phyloP scores from a whole-genome alignment of 2,888 invertebrate species.

The Altica lythri region DNA sequence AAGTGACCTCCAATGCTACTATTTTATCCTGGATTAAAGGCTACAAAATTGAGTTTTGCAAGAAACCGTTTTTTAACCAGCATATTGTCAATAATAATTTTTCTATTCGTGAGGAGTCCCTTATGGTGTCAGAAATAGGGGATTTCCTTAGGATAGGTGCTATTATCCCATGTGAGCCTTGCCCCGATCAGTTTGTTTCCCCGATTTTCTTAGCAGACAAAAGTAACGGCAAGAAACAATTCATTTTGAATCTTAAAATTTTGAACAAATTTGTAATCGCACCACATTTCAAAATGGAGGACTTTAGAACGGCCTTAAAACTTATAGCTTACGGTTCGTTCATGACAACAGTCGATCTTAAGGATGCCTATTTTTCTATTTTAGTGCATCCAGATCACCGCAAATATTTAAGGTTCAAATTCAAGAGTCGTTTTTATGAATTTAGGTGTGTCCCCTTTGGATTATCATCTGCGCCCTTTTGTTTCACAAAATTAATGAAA shows the following conservation, averaged over 20 bases:
- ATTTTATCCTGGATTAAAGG: neutral
- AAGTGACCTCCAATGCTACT: neutral
- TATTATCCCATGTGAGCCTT: neutral
- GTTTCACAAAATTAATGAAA: slow-evolving; percentile 40
- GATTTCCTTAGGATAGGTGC: neutral
- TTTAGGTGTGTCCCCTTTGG: slow-evolving; percentile 17
- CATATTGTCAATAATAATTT: too few relatives aligned
- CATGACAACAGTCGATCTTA: slow-evolving; percentile 12
- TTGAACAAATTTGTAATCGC: slow-evolving; percentile 6
- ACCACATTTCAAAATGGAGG: slow-evolving; percentile 15
- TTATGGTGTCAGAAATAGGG: neutral
- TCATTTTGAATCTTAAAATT: slow-evolving; percentile 12
- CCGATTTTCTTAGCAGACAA: neutral
- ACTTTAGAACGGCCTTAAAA: slow-evolving; percentile 8
- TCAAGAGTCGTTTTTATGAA: slow-evolving; percentile 5
- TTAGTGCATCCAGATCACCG: neutral
- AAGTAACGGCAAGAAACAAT: slow-evolving; percentile 54
- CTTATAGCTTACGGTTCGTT: slow-evolving; percentile 3
- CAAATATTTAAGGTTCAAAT: slow-evolving; percentile 10
- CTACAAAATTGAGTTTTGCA: too few relatives aligned
- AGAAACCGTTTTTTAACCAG: neutral
- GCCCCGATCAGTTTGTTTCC: slow-evolving; percentile 6
- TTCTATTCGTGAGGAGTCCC: neutral
- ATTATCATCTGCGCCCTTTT: slow-evolving; percentile 1
- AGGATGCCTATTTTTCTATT: slow-evolving; percentile 10